phyloP scores from a whole-genome alignment of 2,888 invertebrate genomes.

The Exephanes ischioxanthus region DNA sequence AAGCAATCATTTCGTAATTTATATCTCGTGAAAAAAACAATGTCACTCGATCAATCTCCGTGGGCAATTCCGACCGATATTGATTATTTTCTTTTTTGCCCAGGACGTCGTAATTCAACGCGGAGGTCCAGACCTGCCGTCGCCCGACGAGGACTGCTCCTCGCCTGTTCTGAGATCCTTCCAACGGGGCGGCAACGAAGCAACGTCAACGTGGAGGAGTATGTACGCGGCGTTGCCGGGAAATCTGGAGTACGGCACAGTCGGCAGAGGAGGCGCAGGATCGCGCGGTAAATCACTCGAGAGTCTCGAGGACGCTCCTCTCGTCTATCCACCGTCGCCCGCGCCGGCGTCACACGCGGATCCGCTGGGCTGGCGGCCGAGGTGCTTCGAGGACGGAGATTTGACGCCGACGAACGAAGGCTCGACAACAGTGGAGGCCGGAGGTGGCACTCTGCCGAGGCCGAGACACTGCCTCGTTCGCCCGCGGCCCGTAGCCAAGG shows the following conservation, averaged over 20 bases:
- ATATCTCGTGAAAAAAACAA: neutral
- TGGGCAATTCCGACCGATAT: neutral
- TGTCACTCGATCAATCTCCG: neutral
- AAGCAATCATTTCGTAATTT: neutral
- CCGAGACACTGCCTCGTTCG: conserved; percentile 92
- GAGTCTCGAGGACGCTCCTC: conserved; percentile 91
- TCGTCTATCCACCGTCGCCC: conserved; percentile 83
- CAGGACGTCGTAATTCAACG: conserved; percentile 84
- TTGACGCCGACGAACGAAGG: conserved; percentile 95
- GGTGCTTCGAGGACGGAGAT: conserved; percentile 95
- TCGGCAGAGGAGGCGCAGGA: conserved; percentile 86
- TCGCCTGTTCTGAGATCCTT: conserved; percentile 83
- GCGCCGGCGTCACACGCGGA: conserved; percentile 84
- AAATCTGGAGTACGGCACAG: conserved; percentile 77
- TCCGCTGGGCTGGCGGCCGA: conserved; percentile 87
- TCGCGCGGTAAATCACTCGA: conserved; percentile 93
- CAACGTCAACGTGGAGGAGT: conserved; percentile 80
- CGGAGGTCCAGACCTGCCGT: conserved; percentile 82
- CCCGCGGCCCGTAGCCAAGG: conserved; percentile 93
- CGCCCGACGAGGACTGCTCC: conserved; percentile 84
- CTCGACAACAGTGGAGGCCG: conserved; percentile 86
- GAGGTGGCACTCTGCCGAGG: conserved; percentile 94
- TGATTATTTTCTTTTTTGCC: conserved; percentile 19
- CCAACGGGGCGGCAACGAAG: conserved; percentile 75
- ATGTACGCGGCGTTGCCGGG: conserved; percentile 83